Base-by-base conservation (phyloP, 2,797 vertebrate genomes). In the Eutrigla gurnardus region DNA sequence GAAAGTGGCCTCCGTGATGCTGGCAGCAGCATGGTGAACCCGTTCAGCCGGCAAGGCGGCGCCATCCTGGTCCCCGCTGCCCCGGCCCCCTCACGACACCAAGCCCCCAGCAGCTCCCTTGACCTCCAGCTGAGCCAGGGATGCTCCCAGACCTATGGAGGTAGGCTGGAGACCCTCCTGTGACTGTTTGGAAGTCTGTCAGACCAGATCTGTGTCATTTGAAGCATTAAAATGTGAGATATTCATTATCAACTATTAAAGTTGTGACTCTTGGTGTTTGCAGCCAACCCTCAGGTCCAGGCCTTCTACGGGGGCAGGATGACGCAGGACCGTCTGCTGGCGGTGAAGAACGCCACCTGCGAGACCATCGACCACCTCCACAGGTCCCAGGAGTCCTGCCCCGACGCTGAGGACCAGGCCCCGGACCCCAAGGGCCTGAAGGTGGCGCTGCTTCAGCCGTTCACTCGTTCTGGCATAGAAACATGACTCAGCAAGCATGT, bases 331-430 rank as follows among this genome's bases (percentile, higher is more conserved):
- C 90, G 86, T 42, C 75, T 96, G 64, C 90, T 90, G 7, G 91
- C 94, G 0, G 94, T 96, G 55, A 96, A 91, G 64, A 94, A 91
- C 33, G 93, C 96, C 80, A 98, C 90, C 6, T 92, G 91, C 1
- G 95, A 98, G 65, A 94, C 96, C 79, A 96, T 98, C 15, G 94
- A 96, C 80, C 95, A 97, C 80, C 95, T 99, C 35, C 96, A 98
- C 80, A 92, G 88, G 65, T 98, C 96, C 5, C 89, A 98, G 70
- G 96, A 97, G 88, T 95, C 96, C 9, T 94, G 97, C 82, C 97
- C 98, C 0, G 80, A 85, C 1, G 70, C 95, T 0, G 91, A 96
- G 0, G 77, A 82, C 0, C 90, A 93, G 70, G 90, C 71, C n/a
- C 87, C 95, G 37, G 97, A 99, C 74, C 98, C 98, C 0, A 89